These are phyloP conservation scores for Damaliscus lunatus DNA, from an alignment of 2,113 vertebrate genomes.

Conservation along the genomic window DNA sequence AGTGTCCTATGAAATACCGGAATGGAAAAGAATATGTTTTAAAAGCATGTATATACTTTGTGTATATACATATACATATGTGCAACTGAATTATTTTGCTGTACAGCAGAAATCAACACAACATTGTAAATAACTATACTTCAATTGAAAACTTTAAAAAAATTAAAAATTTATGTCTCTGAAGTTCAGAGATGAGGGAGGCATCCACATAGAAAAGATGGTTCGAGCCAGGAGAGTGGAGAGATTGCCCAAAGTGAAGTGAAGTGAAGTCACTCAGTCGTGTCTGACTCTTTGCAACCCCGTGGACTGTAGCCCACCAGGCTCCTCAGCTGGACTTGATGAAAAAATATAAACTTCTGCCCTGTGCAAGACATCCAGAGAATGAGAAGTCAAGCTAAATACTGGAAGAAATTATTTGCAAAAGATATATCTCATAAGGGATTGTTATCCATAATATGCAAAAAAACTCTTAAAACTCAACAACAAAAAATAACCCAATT, in stretches of 20 bases:
- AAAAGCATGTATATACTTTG: neutral
- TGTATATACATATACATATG: neutral
- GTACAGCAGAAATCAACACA: neutral
- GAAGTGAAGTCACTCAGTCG: no score
- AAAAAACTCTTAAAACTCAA: neutral
- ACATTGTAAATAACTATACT: neutral
- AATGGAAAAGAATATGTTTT: neutral
- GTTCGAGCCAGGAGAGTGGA: neutral
- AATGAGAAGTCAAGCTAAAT: neutral
- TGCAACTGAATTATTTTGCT: neutral
- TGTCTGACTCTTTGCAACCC: no score
- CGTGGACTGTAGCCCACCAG: no score
- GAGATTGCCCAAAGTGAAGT: neutral
- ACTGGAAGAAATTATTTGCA: neutral
- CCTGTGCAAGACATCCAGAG: neutral
- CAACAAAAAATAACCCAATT: neutral
- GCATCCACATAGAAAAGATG: neutral
- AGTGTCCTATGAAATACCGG: neutral
- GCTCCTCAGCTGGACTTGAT: neutral
- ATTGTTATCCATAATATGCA: neutral
- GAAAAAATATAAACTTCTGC: neutral
- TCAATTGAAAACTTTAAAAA: neutral
- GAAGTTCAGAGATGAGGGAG: neutral
- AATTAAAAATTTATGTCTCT: neutral
- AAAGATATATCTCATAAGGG: neutral